Evolutionary conservation across 2,113 vertebrate species (phyloP).

Genomic region (Alces alces): DNA sequence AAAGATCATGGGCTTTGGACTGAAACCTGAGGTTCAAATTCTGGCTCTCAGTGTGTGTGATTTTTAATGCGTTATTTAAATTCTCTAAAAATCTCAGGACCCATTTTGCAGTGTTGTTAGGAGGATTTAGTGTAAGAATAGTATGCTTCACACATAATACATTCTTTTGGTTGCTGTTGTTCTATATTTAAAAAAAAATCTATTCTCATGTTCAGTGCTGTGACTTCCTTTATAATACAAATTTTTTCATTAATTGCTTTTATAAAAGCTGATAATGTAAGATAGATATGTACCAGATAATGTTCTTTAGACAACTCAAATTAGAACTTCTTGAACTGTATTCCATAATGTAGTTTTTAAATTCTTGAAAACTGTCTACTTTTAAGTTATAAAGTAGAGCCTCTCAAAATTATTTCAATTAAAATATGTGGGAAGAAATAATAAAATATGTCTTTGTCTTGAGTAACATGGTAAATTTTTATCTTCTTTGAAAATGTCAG

Average conservation of each 20-base stretch:
- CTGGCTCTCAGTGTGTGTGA: not conserved
- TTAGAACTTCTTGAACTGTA: not conserved
- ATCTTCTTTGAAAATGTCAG: not conserved
- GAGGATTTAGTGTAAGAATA: not conserved
- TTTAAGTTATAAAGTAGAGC: not conserved
- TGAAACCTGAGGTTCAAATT: not conserved
- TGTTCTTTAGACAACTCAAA: not conserved
- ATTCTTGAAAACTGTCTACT: not conserved
- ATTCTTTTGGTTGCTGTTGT: not conserved
- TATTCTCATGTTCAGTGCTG: not conserved
- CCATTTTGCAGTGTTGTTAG: not conserved
- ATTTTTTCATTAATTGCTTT: not conserved
- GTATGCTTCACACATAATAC: not conserved
- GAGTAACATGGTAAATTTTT: not conserved
- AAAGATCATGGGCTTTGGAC: not conserved
- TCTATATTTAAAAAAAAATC: not conserved
- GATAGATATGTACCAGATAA: not conserved
- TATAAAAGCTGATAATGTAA: not conserved
- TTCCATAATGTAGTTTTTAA: not conserved
- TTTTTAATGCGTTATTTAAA: slow-evolving; percentile 19
- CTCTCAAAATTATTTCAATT: not conserved
- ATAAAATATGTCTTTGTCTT: slow-evolving; percentile 5
- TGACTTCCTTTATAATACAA: not conserved
- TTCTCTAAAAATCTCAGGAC: slow-evolving; percentile 6
- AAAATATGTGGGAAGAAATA: not conserved